These are phyloP conservation scores for Lithophane ornitopus DNA, from an alignment of 2,888 invertebrate species.

Conservation along the genomic window DNA sequence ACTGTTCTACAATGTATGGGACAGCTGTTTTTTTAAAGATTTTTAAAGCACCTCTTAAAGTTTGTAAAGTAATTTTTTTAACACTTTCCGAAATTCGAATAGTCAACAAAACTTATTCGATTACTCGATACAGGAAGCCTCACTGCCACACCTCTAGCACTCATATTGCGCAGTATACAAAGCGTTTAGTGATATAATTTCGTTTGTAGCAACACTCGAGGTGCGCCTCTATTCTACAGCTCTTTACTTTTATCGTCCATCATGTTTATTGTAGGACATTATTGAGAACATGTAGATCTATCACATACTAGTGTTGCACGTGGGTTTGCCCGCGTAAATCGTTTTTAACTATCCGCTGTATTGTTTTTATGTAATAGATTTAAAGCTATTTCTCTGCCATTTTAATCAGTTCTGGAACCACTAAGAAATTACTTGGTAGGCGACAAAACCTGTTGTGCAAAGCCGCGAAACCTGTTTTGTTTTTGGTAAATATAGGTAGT, in stretches of 20 bases:
- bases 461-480: not conserved
- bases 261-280: constrained; percentile 38
- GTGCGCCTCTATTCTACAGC: constrained; percentile 54
- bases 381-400: too few species aligned
- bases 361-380: not conserved
- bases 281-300: constrained; percentile 40
- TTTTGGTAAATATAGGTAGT: not conserved
- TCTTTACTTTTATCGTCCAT: constrained; percentile 52
- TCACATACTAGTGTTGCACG: not conserved
- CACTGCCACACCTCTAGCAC: constrained; percentile 50
- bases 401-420: too few species aligned
- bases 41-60: too few species aligned
- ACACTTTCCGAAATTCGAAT: constrained; percentile 1
- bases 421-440: not conserved
- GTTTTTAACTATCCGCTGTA: not conserved
- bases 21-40: too few species aligned
- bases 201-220: constrained; percentile 59
- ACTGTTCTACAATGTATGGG: too few species aligned
- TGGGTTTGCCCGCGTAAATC: not conserved
- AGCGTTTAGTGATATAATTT: constrained; percentile 66
- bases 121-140: constrained; percentile 37
- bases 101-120: constrained; percentile 2
- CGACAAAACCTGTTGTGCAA: not conserved
- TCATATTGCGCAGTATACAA: constrained; percentile 54
- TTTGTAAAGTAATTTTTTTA: too few species aligned